phyloP scores from a whole-genome alignment of 2,113 vertebrate species.

The Pheucticus melanocephalus region DNA sequence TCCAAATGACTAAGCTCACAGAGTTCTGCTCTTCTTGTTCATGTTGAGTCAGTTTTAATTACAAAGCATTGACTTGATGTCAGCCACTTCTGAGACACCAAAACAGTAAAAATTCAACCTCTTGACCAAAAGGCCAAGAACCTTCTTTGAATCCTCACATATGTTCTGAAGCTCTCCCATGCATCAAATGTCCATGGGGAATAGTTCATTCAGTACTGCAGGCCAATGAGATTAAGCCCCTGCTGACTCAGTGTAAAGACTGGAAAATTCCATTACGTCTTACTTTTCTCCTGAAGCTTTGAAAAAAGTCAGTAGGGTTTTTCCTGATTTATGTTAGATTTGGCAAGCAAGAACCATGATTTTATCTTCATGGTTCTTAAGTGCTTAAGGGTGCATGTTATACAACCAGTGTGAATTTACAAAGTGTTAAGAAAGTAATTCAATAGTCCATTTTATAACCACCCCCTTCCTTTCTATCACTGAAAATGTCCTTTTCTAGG shows the following conservation, averaged over 20 bases:
- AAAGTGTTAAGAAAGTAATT: neutral
- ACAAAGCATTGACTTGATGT: neutral
- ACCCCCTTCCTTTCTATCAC: neutral
- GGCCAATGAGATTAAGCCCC: neutral
- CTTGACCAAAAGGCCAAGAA: neutral
- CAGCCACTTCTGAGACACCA: neutral
- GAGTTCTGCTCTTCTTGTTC: neutral
- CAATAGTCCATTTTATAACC: neutral
- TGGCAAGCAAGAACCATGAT: neutral
- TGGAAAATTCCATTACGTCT: neutral
- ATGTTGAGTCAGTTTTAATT: neutral
- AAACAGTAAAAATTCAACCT: neutral
- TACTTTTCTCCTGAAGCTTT: neutral
- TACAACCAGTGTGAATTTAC: neutral
- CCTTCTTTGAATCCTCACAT: neutral
- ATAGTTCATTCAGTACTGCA: neutral
- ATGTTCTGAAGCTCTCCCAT: neutral
- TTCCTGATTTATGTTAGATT: neutral
- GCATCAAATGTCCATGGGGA: neutral
- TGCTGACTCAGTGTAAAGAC: neutral
- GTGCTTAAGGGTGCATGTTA: neutral
- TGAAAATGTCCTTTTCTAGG: neutral
- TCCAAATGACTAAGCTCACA: neutral
- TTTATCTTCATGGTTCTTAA: constrained; percentile 1
- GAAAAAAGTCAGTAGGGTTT: neutral